phyloP scores from a whole-genome alignment of 2,113 vertebrate species.

The Platichthys flesus region DNA sequence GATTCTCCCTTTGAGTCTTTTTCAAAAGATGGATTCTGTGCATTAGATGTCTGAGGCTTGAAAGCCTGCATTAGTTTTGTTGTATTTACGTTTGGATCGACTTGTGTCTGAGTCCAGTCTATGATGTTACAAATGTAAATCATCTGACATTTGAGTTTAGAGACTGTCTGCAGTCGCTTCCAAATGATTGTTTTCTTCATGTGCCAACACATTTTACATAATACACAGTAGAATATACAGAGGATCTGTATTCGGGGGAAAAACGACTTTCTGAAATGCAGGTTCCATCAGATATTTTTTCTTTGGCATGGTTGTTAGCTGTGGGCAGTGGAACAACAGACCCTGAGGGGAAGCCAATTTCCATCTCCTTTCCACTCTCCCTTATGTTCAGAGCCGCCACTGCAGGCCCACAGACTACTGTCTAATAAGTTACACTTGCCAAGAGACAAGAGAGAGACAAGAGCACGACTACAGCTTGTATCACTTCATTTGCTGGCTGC shows the following conservation, averaged over 20 bases:
- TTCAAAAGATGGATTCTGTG: not conserved
- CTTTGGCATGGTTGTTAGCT: constrained; percentile 58
- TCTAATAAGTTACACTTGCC: constrained; percentile 62
- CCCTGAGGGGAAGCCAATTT: constrained; percentile 68
- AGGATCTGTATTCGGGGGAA: constrained; percentile 9
- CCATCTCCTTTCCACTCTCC: constrained; percentile 63
- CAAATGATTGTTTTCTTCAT: constrained; percentile 26
- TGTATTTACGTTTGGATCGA: not conserved
- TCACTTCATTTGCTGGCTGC: constrained; percentile 53
- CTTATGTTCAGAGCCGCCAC: constrained; percentile 68
- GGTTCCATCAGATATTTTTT: constrained; percentile 53
- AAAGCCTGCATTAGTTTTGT: constrained; percentile 1
- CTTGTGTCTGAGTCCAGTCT: not conserved
- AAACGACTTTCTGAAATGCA: constrained; percentile 38
- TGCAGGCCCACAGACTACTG: constrained; percentile 56
- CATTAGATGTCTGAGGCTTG: not conserved
- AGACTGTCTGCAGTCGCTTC: not conserved
- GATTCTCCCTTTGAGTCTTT: not conserved
- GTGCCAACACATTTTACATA: constrained; percentile 44
- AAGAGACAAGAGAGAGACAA: constrained; percentile 58
- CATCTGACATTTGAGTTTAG: constrained; percentile 23
- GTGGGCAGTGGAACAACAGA: constrained; percentile 69
- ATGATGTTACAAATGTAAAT: constrained; percentile 2
- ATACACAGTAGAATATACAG: constrained; percentile 12
- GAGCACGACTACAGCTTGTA: constrained; percentile 55